A percentile compares a stretch with the other conserved stretches of the same genome.
Conservation (phyloP, 2,797 vertebrate genomes). For the Molossus molossus region DNA sequence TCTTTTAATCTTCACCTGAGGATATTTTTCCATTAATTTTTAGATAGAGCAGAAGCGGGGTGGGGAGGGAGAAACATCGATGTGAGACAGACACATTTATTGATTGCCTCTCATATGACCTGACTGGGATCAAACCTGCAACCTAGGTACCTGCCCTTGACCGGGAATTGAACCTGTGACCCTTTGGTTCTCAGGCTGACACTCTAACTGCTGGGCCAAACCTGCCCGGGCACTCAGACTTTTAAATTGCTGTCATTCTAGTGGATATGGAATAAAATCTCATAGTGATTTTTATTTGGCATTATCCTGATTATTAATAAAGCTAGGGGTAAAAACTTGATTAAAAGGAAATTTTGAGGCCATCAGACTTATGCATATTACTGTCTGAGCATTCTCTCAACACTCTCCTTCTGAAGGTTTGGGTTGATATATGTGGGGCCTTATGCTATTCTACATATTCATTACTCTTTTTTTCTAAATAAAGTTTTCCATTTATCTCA, state of each 20-base stretch:
- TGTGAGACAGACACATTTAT: too few species aligned
- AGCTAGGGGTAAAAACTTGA: background rate
- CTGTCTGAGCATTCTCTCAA: background rate
- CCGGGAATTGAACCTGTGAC: too few species aligned
- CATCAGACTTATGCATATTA: background rate
- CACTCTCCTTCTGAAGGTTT: background rate
- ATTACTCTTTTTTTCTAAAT: background rate
- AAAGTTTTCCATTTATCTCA: background rate
- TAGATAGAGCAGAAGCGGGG: too few species aligned
- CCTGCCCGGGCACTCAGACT: background rate
- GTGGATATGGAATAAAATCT: background rate
- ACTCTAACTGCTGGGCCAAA: too few species aligned
- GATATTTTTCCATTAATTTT: too few species aligned
- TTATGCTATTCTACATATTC: background rate
- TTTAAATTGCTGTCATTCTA: background rate
- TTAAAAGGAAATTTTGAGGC: background rate
- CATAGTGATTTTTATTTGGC: conserved; percentile 9
- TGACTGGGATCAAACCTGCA: too few species aligned
- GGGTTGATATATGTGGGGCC: background rate
- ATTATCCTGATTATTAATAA: background rate
- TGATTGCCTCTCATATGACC: too few species aligned
- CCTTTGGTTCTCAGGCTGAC: too few species aligned
- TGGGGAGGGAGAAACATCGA: too few species aligned
- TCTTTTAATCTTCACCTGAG: too few species aligned
- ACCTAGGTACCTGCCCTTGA: too few species aligned